These are phyloP conservation scores for Caenorhabditis sinica DNA, from an alignment of 2,888 invertebrate genomes.

Conservation along the genomic window DNA sequence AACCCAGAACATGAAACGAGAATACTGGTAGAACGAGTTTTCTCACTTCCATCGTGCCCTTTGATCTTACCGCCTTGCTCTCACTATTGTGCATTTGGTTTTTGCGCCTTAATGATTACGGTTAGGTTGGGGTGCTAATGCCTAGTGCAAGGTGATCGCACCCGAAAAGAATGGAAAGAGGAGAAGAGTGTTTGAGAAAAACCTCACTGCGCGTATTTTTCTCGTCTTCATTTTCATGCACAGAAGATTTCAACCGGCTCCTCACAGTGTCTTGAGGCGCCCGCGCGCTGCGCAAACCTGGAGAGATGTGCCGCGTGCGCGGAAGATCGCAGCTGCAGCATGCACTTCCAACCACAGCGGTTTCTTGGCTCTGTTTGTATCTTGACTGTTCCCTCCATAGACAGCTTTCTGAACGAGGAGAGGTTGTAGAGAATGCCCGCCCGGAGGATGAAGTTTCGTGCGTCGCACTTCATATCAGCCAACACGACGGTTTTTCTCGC, in stretches of 20 bases:
- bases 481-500: conserved; percentile 45
- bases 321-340: conserved; percentile 42
- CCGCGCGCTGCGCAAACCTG: conserved; percentile 49
- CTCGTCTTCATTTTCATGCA: conserved; percentile 43
- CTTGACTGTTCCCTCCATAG: conserved; percentile 37
- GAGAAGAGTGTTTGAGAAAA: conserved; percentile 49
- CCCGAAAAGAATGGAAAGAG: conserved; percentile 23
- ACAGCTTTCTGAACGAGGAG: conserved; percentile 12
- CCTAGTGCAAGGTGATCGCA: conserved; percentile 50
- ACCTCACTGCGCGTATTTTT: conserved; percentile 38
- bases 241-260: conserved; percentile 59
- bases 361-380: conserved; percentile 29
- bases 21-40: conserved; percentile 6
- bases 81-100: conserved; percentile 19
- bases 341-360: conserved; percentile 9
- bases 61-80: conserved; percentile 35
- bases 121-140: conserved; percentile 31
- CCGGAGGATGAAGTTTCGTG: conserved; percentile 46
- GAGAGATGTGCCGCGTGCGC: conserved; percentile 53
- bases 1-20: conserved; percentile 27
- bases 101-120: conserved; percentile 45
- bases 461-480: conserved; percentile 58
- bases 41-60: conserved; percentile 5
- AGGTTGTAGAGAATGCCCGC: conserved; percentile 20
- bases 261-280: conserved; percentile 19